These are phyloP conservation scores for Dromiciops gliroides DNA, from an alignment of 2,113 vertebrate genomes.

Conservation along the genomic window DNA sequence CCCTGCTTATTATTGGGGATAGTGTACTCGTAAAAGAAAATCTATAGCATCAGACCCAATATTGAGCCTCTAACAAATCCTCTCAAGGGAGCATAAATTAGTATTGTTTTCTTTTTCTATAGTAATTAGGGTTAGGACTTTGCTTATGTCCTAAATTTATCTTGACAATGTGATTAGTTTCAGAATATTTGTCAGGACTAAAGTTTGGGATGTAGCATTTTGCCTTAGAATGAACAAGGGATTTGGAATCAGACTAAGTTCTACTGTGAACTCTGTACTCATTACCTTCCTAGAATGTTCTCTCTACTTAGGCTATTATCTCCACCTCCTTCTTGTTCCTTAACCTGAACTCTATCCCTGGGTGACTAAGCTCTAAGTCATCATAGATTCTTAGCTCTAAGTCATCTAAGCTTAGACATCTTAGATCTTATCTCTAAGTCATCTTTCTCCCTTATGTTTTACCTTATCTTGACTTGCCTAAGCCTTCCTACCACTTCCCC, in stretches of 20 bases:
- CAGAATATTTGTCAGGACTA: neutral
- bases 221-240: neutral
- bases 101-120: neutral
- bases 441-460: neutral
- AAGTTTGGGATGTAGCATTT: neutral
- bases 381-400: too few species aligned
- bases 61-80: neutral
- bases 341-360: neutral
- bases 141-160: neutral
- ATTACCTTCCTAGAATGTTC: neutral
- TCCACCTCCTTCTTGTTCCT: neutral
- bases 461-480: neutral
- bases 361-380: neutral
- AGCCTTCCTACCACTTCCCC: neutral
- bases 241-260: neutral
- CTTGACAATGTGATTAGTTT: neutral
- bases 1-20: neutral
- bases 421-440: too few species aligned
- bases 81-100: neutral
- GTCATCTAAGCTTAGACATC: too few species aligned
- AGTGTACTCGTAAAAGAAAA: neutral
- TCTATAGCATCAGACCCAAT: neutral
- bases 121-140: neutral
- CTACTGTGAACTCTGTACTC: neutral
- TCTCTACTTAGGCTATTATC: neutral